These are phyloP conservation scores for Cephalotes varians DNA, from an alignment of 2,888 invertebrate genomes.

Conservation along the genomic window DNA sequence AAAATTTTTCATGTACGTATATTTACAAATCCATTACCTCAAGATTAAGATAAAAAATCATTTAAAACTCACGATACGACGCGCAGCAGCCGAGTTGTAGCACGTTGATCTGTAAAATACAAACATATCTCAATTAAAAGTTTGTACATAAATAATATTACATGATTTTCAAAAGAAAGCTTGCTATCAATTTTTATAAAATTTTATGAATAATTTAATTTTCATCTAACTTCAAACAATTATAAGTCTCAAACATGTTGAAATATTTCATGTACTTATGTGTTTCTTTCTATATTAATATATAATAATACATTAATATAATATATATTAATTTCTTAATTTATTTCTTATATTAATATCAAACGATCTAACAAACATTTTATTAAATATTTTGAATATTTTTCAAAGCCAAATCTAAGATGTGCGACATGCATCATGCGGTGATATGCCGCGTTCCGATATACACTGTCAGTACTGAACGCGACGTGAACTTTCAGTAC, in stretches of 20 bases:
- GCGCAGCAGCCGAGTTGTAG: not conserved
- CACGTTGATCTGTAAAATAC: not conserved
- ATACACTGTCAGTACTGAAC: no score
- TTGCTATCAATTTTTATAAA: not conserved
- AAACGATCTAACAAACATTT: not conserved
- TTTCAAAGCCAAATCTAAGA: not conserved
- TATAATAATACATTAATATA: no score
- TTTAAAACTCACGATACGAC: not conserved
- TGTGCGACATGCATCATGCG: not conserved
- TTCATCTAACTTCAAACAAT: not conserved
- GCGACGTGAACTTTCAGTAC: no score
- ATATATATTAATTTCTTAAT: no score
- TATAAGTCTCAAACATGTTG: not conserved
- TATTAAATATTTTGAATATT: not conserved
- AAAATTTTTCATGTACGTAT: no score
- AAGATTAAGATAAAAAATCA: not conserved
- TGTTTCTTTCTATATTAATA: no score
- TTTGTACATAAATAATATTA: not conserved
- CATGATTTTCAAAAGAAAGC: not conserved
- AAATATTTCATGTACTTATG: not conserved
- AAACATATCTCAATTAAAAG: not conserved
- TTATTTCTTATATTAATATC: not conserved
- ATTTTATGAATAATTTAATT: not conserved
- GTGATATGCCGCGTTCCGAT: no score
- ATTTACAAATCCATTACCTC: no score